phyloP scores from a whole-genome alignment of 2,797 vertebrate genomes.

The Cygnus olor region DNA sequence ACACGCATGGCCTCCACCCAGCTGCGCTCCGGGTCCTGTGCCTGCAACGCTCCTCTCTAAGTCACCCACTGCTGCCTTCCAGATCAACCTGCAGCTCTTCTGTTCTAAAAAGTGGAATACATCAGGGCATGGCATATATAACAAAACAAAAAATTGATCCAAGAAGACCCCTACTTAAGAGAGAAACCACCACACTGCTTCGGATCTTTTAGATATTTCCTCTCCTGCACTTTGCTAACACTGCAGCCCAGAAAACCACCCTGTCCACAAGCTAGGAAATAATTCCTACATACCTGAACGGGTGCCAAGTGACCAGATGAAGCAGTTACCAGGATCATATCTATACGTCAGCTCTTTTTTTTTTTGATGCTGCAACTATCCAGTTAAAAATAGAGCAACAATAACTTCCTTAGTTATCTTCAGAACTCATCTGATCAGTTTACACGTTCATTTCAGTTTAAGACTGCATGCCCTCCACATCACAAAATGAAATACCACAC shows the following conservation, averaged over 20 bases:
- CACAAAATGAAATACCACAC: neutral
- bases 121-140: neutral
- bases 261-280: neutral
- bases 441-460: neutral
- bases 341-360: neutral
- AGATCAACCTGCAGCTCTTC: accelerated
- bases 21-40: neutral
- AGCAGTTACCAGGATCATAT: neutral
- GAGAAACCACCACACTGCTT: neutral
- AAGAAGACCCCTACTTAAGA: neutral
- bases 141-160: neutral
- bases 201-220: neutral
- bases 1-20: neutral
- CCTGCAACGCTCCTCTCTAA: accelerated
- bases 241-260: neutral
- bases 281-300: neutral
- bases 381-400: neutral
- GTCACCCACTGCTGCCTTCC: neutral
- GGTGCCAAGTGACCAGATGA: neutral
- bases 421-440: neutral
- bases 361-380: neutral
- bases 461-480: neutral
- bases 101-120: accelerated
- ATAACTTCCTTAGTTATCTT: neutral
- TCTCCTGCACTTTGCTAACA: neutral